Evolutionary conservation across 2,888 invertebrate species (phyloP).

Genomic region (Drosophila robusta): DNA sequence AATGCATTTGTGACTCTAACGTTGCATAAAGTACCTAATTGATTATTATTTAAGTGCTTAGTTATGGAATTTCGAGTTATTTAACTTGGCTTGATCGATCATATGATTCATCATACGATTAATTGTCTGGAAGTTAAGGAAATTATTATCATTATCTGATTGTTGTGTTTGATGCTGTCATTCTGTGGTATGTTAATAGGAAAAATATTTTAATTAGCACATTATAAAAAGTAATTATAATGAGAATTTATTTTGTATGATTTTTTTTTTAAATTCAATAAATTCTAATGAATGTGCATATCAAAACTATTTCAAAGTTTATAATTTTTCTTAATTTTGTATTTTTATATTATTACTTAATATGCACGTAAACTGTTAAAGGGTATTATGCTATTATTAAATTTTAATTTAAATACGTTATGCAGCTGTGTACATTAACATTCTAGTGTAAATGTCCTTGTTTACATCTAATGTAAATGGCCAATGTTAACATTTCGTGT

Average conservation of each 20-base stretch:
- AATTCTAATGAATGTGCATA: too few relatives aligned
- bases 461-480: too few relatives aligned
- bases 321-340: too few relatives aligned
- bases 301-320: too few relatives aligned
- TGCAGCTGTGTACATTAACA: too few relatives aligned
- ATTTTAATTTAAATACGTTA: too few relatives aligned
- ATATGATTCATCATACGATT: slow-evolving; percentile 26
- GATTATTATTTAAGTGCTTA: slow-evolving; percentile 34
- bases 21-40: slow-evolving; percentile 30
- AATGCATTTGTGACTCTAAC: slow-evolving; percentile 28
- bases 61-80: slow-evolving; percentile 21
- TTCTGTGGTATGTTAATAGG: not conserved
- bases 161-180: slow-evolving; percentile 4
- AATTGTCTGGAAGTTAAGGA: slow-evolving; percentile 1
- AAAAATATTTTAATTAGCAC: not conserved
- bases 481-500: too few relatives aligned
- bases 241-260: not conserved
- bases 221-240: not conserved
- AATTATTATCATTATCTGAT: not conserved
- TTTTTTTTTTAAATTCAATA: not conserved
- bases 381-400: too few relatives aligned
- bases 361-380: too few relatives aligned
- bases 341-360: too few relatives aligned
- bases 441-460: too few relatives aligned
- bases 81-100: slow-evolving; percentile 21